Percentiles rank a stretch among this genome's conserved stretches.
Evolutionary conservation across 1,140 invertebrate species (phyloP).

Genomic region (Acromyrmex echinatior): DNA sequence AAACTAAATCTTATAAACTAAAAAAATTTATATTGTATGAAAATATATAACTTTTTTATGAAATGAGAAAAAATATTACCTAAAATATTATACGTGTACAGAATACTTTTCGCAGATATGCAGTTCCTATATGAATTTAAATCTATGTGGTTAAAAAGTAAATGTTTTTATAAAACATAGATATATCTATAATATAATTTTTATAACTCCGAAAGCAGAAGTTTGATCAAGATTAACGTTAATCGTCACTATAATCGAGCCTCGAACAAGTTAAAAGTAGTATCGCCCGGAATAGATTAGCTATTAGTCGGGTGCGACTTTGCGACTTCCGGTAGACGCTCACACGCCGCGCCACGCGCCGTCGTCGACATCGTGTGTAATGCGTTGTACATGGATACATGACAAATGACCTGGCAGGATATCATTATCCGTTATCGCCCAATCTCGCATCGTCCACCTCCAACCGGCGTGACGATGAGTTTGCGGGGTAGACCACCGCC

Average conservation of each 20-base stretch:
- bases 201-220: background rate
- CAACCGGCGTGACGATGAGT: slow-evolving; percentile 24
- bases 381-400: slow-evolving; percentile 39
- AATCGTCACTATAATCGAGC: background rate
- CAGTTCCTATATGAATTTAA: background rate
- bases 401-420: slow-evolving; percentile 66
- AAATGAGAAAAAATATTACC: background rate
- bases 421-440: slow-evolving; percentile 69
- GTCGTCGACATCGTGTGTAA: background rate
- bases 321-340: background rate
- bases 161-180: background rate
- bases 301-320: slow-evolving; percentile 37
- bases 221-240: slow-evolving; percentile 1
- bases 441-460: slow-evolving; percentile 17
- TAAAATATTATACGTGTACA: background rate
- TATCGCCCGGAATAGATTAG: background rate
- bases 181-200: background rate
- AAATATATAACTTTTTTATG: background rate
- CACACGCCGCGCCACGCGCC: slow-evolving; percentile 7
- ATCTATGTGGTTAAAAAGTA: background rate
- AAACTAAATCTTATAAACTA: background rate
- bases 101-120: background rate
- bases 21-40: background rate
- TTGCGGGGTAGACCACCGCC: slow-evolving; percentile 46
- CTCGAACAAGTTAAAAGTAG: slow-evolving; percentile 9